phyloP scores from a whole-genome alignment of 2,113 vertebrate species.

The Lutjanus erythropterus region DNA sequence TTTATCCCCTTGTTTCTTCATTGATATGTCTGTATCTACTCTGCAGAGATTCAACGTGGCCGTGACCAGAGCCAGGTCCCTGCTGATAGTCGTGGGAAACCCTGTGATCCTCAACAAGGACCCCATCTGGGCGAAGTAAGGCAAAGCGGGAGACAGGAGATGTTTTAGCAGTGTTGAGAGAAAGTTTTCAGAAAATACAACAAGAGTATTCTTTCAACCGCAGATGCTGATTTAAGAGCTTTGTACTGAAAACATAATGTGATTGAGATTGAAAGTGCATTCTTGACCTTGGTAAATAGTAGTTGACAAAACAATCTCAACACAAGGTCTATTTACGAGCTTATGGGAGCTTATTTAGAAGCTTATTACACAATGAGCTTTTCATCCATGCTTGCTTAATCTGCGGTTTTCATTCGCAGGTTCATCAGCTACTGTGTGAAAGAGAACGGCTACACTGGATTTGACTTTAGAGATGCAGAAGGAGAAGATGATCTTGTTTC shows the following conservation, averaged over 20 bases:
- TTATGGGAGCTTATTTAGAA: no score
- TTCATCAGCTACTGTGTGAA: conserved; percentile 90
- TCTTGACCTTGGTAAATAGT: neutral
- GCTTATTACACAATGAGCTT: neutral
- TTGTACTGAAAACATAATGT: neutral
- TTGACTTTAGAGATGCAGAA: conserved; percentile 74
- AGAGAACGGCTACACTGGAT: conserved; percentile 85
- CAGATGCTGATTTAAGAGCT: neutral
- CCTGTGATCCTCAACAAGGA: conserved; percentile 90
- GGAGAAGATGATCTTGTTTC: conserved; percentile 66
- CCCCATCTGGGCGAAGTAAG: conserved; percentile 89
- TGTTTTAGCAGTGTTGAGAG: neutral
- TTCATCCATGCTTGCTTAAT: rapidly evolving
- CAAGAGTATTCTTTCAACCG: neutral
- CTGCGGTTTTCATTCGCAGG: conserved; percentile 65
- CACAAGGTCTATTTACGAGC: neutral
- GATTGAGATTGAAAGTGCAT: neutral
- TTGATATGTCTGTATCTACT: neutral
- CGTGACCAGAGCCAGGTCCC: conserved; percentile 92
- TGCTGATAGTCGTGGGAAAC: conserved; percentile 94
- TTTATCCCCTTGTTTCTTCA: neutral
- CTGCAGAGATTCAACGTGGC: conserved; percentile 94
- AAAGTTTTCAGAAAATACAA: neutral
- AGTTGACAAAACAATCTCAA: neutral
- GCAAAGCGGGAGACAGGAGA: neutral